Conservation (phyloP, 2,113 vertebrate genomes). For the Mola mola region DNA sequence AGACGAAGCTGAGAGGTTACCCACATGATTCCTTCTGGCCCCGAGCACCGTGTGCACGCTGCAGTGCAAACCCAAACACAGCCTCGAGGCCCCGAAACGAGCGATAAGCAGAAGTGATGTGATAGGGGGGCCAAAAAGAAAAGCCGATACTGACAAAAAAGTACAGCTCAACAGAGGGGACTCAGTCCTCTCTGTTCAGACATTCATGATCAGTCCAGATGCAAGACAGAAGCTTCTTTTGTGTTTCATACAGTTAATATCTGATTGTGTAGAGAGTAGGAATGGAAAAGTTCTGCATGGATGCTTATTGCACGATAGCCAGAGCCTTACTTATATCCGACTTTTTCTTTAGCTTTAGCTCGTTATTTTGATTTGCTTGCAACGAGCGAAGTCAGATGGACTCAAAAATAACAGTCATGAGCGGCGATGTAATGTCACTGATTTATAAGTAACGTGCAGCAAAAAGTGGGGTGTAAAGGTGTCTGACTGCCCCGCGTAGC, state of each 20-base stretch:
- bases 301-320: conserved; percentile 70
- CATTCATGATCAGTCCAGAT: conserved; percentile 9
- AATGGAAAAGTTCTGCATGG: conserved; percentile 70
- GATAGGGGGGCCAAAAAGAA: conserved; percentile 21
- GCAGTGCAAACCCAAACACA: conserved; percentile 49
- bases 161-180: conserved; percentile 13
- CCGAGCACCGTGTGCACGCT: conserved; percentile 35
- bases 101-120: conserved; percentile 17
- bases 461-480: conserved; percentile 18
- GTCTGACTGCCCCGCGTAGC: conserved; percentile 19
- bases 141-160: conserved; percentile 6
- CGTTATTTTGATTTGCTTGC: conserved; percentile 25
- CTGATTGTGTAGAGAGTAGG: conserved; percentile 45
- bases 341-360: conserved; percentile 18
- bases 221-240: conserved; percentile 10
- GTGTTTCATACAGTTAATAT: conserved; percentile 36
- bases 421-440: no score
- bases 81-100: conserved; percentile 43
- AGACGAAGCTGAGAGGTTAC: conserved; percentile 79
- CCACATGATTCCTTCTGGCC: conserved; percentile 72
- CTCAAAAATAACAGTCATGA: no score
- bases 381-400: conserved; percentile 9
- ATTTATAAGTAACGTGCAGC: conserved; percentile 10
- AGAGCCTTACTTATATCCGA: conserved; percentile 31
- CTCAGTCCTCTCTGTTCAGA: conserved; percentile 16